Evolutionary conservation across 1,140 invertebrate species (phyloP), one percentile per base, ranked within the genome.

Genomic region (Phymorhynchus buccinoides): DNA sequence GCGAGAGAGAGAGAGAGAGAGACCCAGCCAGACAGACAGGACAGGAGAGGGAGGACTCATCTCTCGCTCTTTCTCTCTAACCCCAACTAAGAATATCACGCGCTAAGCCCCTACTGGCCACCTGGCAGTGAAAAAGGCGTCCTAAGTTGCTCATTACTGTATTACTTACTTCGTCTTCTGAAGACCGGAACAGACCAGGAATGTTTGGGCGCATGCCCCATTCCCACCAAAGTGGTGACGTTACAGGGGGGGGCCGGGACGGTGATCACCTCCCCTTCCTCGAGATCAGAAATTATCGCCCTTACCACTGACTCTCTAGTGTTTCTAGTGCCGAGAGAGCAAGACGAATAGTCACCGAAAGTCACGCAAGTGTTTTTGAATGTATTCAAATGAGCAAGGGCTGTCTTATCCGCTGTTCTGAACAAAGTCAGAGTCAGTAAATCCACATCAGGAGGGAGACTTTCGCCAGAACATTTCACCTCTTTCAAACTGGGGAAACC

Each of bases 401-500:
- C 37, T 2, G 80, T 14, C 3, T 68, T 39, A 35, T 82, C 35
- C 32, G 80, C 32, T 14, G 41, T 41, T 68, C 22, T 66, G 37
- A 39, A 82, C 32, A 82, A n/a, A 16, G 48, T 82, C 30, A 82
- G 48, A 1, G 80, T 39, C 52, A 42, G 16, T 35, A 82, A 35
- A 22, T 39, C 56, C 7, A 66, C 80, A 39, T 68, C 80, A 16
- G 80, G 22, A n/a, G 32, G 9, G 6, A 82, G 27, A 66, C 62
- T 27, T 39, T 27, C 62, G 32, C 52, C 80, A 1, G 30, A 66
- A 35, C 80, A 82, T 27, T 82, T 56, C 39, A 82, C 80, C 41
- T 82, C 80, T 56, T 82, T 30, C 68, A 82, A 39, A 41, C 80
- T 82, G 27, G 52, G 56, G 27, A 82, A 66, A 3, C 80, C 56